Base-by-base conservation (phyloP, 2,797 vertebrate species). In the Tachyglossus aculeatus region DNA sequence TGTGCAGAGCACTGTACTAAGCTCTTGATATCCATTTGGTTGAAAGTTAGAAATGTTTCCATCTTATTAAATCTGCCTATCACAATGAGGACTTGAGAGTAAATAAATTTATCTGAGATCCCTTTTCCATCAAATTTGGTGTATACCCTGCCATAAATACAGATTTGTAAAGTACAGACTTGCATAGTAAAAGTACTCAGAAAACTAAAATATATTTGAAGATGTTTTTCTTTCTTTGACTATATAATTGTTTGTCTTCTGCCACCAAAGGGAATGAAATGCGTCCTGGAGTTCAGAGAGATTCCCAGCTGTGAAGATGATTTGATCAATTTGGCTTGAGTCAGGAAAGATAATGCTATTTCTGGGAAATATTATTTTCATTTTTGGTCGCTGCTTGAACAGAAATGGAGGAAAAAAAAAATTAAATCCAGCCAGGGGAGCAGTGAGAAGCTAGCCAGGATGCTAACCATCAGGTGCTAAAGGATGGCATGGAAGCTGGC, bases 351-450 rank as follows among this genome's bases (percentile, higher is more conserved):
- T 51, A 24, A 61, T 44, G 31, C 24, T 54, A 61, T 67, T 70
- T 53, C 58, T 15, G 45, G 58, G 62, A 53, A 71, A 52, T 45
- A 12, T n/a, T 67, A 62, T 66, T 66, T 73, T 80, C 60, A 21
- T 71, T 67, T 77, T n/a, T 51, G 1, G 1, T 54, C 44, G 45
- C 11, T 64, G 53, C 50, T 60, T 48, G 34, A 57, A 27, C 51
- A 80, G 70, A 47, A 62, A 55, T 44, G 59, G 62, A 32, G n/a
- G n/a, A 59, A 63, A 75, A 59, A 63, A 75, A 74, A 78, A 77
- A 74, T 80, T 59, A 68, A 74, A 78, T 78, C 73, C 67, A 71
- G 48, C 71, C 59, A 36, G 65, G 67, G 53, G 63, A 33, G 58
- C 50, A 55, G 53, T 25, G 25, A 25, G 22, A 72, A 8, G 11